Base-by-base conservation (phyloP, 1,140 invertebrate species). In the Drosophila arizonae region DNA sequence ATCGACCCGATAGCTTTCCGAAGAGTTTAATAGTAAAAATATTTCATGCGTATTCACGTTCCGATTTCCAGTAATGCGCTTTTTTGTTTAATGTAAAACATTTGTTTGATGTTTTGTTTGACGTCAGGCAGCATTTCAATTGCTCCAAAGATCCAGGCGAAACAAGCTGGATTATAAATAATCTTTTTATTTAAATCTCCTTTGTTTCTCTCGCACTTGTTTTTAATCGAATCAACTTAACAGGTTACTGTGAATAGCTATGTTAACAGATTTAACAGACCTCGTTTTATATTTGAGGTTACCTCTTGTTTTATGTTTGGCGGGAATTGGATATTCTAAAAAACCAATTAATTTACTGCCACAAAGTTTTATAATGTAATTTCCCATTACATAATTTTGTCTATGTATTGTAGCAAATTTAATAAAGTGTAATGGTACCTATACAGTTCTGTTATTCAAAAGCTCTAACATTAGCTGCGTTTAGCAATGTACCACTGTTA, bases 51-150 rank as follows among this genome's bases (percentile, higher is more conserved):
- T n/a, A n/a, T 8, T 15, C 41, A 26, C 39, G 55, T 9, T 30
- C 9, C 36, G 30, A 8, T 30, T 43, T 11, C 17, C 3, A 45
- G 28, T 36, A 52, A 36, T 8, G 10, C 17, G 9, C 26, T 62
- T 55, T 21, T 43, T 66, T 26, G 39, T 68, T 57, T 57, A 24
- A 24, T 48, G 48, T 15, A 41, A 0, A 50, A 45, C 52, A 46
- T 26, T 15, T 33, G 55, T 41, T 45, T 30, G 8, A 11, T 56
- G 60, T 67, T 45, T 67, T 4, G 9, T 61, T 64, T 71, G 68
- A 70, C 58, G 61, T 6, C 15, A 46, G 61, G 41, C 54, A 57
- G 15, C 8, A 39, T 65, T 61, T 69, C 48, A 62, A 28, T 55
- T 63, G 45, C 46, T 61, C 26, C 39, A 36, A 30, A 54, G 57